A percentile compares a stretch with the other conserved stretches of the same genome.
These are phyloP conservation scores for Montipora capricornis DNA, from an alignment of 64 coral and sea anemone genomes.

Conservation along the genomic window DNA sequence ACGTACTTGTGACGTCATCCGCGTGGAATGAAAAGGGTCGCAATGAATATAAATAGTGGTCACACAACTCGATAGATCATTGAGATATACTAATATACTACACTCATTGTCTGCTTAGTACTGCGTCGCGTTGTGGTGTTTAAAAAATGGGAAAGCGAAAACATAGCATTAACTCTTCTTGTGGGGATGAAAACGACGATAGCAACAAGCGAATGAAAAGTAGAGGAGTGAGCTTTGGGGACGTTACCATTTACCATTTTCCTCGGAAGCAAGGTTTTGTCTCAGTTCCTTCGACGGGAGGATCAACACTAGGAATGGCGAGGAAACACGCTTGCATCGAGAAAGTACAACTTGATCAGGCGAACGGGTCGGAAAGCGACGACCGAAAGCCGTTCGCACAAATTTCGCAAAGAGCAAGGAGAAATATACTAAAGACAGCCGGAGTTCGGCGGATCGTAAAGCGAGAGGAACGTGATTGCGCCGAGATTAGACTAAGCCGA, in stretches of 20 bases:
- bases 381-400: slow-evolving; percentile 64
- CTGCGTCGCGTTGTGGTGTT: not conserved
- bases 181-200: slow-evolving; percentile 54
- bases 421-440: slow-evolving; percentile 70
- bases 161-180: slow-evolving; percentile 48
- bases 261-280: slow-evolving; percentile 89
- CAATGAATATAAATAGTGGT: not conserved
- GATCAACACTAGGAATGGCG: slow-evolving; percentile 90
- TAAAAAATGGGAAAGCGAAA: slow-evolving; percentile 83
- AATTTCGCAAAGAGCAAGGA: slow-evolving; percentile 81
- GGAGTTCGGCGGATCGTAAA: slow-evolving; percentile 86
- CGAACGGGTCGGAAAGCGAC: slow-evolving; percentile 25
- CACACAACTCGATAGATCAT: slow-evolving; percentile 18
- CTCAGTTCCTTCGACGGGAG: slow-evolving; percentile 90
- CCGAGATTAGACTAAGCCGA: slow-evolving; percentile 79
- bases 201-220: slow-evolving; percentile 64
- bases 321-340: slow-evolving; percentile 82
- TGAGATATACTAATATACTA: not conserved
- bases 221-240: slow-evolving; percentile 82
- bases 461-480: slow-evolving; percentile 86
- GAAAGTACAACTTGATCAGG: slow-evolving; percentile 29
- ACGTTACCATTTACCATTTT: slow-evolving; percentile 86
- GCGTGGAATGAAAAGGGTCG: slow-evolving; percentile 55
- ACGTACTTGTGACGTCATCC: slow-evolving; percentile 68
- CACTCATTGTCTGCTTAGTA: not conserved